Conservation (phyloP, 2,113 vertebrate species). For the Emydura subglobosa region DNA sequence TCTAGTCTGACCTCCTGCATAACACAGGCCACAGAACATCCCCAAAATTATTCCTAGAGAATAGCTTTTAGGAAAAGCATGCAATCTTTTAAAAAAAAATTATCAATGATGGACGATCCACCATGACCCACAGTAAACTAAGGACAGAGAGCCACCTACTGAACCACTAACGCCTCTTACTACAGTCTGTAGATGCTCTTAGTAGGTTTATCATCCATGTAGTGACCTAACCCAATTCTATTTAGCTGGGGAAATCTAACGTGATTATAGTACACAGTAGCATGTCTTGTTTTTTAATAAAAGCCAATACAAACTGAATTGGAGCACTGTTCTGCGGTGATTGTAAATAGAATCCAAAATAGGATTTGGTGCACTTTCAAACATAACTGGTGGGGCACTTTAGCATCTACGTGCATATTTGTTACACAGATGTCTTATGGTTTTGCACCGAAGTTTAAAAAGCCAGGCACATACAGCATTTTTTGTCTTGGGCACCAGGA, state of each 20-base stretch:
- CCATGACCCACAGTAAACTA: too few species aligned
- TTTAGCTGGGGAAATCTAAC: too few species aligned
- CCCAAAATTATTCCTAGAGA: background rate
- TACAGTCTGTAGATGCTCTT: slow-evolving; percentile 46
- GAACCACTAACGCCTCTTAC: slow-evolving; percentile 48
- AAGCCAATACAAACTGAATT: slow-evolving; percentile 42
- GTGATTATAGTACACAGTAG: too few species aligned
- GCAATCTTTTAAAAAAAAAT: background rate
- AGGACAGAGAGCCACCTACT: background rate
- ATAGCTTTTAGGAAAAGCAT: background rate
- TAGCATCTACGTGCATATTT: background rate
- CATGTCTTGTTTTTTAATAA: slow-evolving; percentile 39
- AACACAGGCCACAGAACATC: background rate
- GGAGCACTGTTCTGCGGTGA: slow-evolving; percentile 27
- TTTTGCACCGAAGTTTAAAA: slow-evolving; percentile 26
- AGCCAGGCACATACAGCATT: slow-evolving; percentile 14
- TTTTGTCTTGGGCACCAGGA: slow-evolving; percentile 6
- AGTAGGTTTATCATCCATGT: slow-evolving; percentile 36
- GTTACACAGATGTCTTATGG: background rate
- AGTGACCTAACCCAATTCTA: background rate
- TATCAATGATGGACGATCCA: too few species aligned
- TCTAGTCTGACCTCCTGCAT: background rate
- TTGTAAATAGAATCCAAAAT: slow-evolving; percentile 62
- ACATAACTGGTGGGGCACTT: slow-evolving; percentile 5
- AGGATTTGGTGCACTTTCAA: slow-evolving; percentile 45